phyloP scores from a whole-genome alignment of 2,797 vertebrate species.

The Takifugu ocellatus region DNA sequence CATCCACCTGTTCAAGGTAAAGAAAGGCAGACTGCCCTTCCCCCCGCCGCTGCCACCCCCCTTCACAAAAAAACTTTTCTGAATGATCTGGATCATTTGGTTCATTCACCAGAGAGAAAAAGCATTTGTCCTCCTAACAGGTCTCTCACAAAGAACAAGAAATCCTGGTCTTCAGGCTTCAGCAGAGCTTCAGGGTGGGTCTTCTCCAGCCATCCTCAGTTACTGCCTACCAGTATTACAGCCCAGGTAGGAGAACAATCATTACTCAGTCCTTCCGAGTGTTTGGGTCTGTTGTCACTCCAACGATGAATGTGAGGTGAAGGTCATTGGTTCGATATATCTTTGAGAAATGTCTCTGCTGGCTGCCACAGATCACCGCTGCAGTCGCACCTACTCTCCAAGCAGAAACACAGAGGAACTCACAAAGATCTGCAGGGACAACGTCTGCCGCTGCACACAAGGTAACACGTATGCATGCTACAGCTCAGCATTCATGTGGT shows the following conservation, averaged over 20 bases:
- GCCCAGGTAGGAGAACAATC: constrained; percentile 53
- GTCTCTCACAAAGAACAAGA: constrained; percentile 71
- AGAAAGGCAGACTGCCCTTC: too few relatives aligned
- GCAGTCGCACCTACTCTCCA: constrained; percentile 69
- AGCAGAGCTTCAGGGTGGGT: constrained; percentile 77
- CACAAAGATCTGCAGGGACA: constrained; percentile 62
- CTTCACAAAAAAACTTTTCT: too few relatives aligned
- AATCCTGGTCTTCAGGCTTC: constrained; percentile 70
- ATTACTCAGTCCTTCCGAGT: not conserved
- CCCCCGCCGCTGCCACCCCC: too few relatives aligned
- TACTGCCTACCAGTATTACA: constrained; percentile 70
- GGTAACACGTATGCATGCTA: constrained; percentile 38
- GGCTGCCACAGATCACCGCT: constrained; percentile 62
- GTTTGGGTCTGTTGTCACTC: not conserved
- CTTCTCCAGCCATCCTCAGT: constrained; percentile 75
- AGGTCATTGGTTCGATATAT: not conserved
- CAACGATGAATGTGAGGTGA: too few relatives aligned
- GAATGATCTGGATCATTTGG: not conserved
- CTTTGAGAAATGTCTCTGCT: not conserved
- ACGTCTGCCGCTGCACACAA: constrained; percentile 74
- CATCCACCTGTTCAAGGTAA: constrained; percentile 78
- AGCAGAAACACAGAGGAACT: constrained; percentile 61
- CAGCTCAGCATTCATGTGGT: not conserved
- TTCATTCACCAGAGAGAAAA: not conserved
- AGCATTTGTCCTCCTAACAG: constrained; percentile 28